phyloP scores from a whole-genome alignment of 2,888 invertebrate genomes.

The Arenicola marina region DNA sequence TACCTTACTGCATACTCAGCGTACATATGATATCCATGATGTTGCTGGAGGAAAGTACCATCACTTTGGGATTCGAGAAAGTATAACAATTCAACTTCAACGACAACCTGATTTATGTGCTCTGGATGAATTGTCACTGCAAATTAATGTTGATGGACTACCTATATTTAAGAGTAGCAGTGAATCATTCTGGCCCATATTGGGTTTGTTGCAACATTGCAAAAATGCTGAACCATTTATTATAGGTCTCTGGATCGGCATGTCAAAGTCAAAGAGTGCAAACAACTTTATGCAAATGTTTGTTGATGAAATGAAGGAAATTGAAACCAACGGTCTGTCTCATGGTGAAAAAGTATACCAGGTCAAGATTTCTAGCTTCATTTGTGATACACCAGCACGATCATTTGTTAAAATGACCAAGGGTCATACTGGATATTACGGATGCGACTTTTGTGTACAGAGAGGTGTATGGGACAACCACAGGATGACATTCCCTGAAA shows the following conservation, averaged over 20 bases:
- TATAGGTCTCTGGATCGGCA: conserved; percentile 8
- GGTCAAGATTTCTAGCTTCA: too few relatives aligned
- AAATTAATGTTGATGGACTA: conserved; percentile 17
- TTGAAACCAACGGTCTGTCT: conserved; percentile 12
- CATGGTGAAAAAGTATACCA: too few relatives aligned
- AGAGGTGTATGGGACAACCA: conserved; percentile 14
- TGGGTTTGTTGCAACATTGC: conserved; percentile 11
- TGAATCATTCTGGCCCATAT: conserved; percentile 12
- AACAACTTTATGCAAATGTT: conserved; percentile 5
- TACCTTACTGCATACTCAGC: too few relatives aligned
- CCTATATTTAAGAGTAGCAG: conserved; percentile 17
- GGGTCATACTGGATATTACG: conserved; percentile 43
- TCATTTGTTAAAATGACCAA: too few relatives aligned
- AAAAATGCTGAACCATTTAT: conserved; percentile 6
- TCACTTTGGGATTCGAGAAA: neutral
- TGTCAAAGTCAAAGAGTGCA: conserved; percentile 2
- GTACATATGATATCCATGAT: too few relatives aligned
- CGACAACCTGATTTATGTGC: neutral
- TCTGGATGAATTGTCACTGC: neutral
- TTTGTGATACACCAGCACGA: too few relatives aligned
- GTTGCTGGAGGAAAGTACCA: too few relatives aligned
- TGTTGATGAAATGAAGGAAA: conserved; percentile 10
- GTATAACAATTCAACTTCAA: neutral
- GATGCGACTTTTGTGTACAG: conserved; percentile 40
- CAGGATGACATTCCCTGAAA: conserved; percentile 13